Evolutionary conservation across 2,888 invertebrate genomes (phyloP).

Genomic region (Isotomurus palustris): DNA sequence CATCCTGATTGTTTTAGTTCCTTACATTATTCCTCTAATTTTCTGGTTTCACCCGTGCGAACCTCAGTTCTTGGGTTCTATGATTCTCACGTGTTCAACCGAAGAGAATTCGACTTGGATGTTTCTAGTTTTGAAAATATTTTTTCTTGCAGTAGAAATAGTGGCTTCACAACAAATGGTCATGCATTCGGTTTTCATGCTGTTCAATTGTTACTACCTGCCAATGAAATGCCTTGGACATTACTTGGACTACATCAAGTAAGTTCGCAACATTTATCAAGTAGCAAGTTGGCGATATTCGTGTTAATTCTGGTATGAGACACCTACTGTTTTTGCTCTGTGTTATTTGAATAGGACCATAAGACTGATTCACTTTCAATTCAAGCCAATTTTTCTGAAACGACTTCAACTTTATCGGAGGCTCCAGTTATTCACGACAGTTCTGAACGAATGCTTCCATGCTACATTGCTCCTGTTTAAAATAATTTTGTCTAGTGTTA

Average conservation of each 20-base stretch:
- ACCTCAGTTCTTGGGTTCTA: conserved; percentile 12
- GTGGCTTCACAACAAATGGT: conserved; percentile 12
- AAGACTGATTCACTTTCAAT: conserved; percentile 9
- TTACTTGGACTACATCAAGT: conserved; percentile 10
- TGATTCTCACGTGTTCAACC: conserved; percentile 2
- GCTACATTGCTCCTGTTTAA: conserved; percentile 7
- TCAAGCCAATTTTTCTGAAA: conserved; percentile 4
- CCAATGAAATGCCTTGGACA: conserved; percentile 4
- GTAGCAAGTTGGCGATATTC: background rate
- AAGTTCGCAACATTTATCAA: background rate
- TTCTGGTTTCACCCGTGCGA: conserved; percentile 10
- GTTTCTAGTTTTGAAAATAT: conserved; percentile 1
- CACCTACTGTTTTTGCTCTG: background rate
- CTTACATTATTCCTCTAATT: conserved; percentile 5
- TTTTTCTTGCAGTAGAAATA: conserved; percentile 6
- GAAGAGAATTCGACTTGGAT: conserved; percentile 3
- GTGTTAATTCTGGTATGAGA: background rate
- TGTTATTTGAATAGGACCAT: conserved; percentile 5
- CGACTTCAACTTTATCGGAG: conserved; percentile 3
- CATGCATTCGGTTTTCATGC: conserved; percentile 10
- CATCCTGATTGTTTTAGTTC: conserved; percentile 2
- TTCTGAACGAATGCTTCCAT: conserved; percentile 11
- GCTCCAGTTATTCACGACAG: conserved; percentile 4
- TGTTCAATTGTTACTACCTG: conserved; percentile 6
- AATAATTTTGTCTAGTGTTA: conserved; percentile 3